Evolutionary conservation across 2,113 vertebrate genomes (phyloP).

Genomic region (Bos javanicus): DNA sequence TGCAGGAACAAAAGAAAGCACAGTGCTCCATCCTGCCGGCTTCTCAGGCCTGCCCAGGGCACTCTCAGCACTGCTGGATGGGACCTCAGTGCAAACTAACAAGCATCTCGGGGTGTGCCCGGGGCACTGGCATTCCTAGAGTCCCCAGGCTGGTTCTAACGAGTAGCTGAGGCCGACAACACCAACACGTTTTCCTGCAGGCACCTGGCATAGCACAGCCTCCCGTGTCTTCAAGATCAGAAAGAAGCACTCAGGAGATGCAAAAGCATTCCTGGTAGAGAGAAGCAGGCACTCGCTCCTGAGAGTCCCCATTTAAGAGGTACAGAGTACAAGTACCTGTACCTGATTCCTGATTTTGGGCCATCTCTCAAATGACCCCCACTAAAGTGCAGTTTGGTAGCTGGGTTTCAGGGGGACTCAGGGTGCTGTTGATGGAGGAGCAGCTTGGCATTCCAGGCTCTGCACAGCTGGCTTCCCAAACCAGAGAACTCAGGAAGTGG

Average conservation of each 20-base stretch:
- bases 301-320: background rate
- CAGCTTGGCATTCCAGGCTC: background rate
- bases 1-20: fast-evolving
- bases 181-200: fast-evolving
- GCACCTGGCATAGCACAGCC: too few relatives aligned
- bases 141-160: background rate
- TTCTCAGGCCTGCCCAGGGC: too few relatives aligned
- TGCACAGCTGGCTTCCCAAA: background rate
- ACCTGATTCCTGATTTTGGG: too few relatives aligned
- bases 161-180: fast-evolving
- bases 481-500: background rate
- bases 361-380: background rate
- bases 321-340: too few relatives aligned
- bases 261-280: background rate
- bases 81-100: background rate
- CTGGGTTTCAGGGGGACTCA: background rate
- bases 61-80: background rate
- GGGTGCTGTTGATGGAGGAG: background rate
- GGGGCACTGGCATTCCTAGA: background rate
- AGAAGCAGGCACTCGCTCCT: background rate
- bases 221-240: background rate
- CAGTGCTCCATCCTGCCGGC: fast-evolving
- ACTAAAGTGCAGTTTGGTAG: background rate
- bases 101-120: background rate
- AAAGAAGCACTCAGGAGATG: background rate